These are phyloP conservation scores for Percopsis transmontana DNA, from an alignment of 2,113 vertebrate genomes.

Conservation along the genomic window DNA sequence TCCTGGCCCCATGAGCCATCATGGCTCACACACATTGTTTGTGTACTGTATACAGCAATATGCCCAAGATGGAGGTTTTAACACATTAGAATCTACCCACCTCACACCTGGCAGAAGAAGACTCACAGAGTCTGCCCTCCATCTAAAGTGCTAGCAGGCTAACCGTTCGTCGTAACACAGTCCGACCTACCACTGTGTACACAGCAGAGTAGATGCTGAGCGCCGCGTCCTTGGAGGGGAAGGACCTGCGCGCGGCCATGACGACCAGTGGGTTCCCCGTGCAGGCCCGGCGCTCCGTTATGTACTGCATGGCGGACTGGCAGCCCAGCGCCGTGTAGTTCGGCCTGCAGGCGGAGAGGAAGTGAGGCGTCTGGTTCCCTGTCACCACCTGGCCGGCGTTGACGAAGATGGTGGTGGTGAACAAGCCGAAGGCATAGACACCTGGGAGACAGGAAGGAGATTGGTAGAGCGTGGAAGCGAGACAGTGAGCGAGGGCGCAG, in stretches of 20 bases:
- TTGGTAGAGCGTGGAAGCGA: not conserved
- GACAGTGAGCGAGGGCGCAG: not conserved
- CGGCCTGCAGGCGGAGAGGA: conserved; percentile 88
- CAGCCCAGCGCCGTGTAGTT: conserved; percentile 92
- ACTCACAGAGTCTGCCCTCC: too few relatives aligned
- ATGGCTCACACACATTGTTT: too few relatives aligned
- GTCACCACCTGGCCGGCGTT: conserved; percentile 92
- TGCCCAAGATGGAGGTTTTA: too few relatives aligned
- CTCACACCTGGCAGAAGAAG: too few relatives aligned
- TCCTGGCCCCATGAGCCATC: too few relatives aligned
- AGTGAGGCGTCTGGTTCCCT: conserved; percentile 89
- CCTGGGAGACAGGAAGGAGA: conserved; percentile 65
- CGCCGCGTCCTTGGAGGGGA: conserved; percentile 90
- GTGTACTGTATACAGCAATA: too few relatives aligned
- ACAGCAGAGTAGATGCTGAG: conserved; percentile 85
- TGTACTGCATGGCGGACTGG: conserved; percentile 79
- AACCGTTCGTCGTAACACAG: not conserved
- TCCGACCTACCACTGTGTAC: conserved; percentile 84
- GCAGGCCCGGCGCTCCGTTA: conserved; percentile 84
- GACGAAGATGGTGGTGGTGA: conserved; percentile 89
- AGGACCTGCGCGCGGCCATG: conserved; percentile 85
- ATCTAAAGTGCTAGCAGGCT: conserved; percentile 1
- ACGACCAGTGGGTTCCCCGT: conserved; percentile 84
- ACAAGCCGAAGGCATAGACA: conserved; percentile 89
- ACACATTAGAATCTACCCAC: too few relatives aligned